Evolutionary conservation across 2,797 vertebrate genomes (phyloP).

Genomic region (Glossophaga mutica): DNA sequence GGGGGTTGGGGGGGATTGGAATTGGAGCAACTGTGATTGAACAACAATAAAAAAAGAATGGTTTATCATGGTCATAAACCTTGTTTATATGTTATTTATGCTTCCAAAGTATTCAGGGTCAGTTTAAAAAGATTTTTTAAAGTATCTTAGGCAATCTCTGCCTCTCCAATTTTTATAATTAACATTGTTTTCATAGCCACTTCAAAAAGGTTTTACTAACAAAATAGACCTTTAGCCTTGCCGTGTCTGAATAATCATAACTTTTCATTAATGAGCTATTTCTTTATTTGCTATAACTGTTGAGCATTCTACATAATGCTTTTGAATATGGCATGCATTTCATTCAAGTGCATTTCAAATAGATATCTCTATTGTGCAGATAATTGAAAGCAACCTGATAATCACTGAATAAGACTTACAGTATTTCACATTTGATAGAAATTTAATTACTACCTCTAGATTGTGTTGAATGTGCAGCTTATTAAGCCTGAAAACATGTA

Average conservation of each 20-base stretch:
- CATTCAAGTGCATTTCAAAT: not conserved
- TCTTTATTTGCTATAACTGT: not conserved
- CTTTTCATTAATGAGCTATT: not conserved
- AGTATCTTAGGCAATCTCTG: not conserved
- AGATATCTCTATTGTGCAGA: not conserved
- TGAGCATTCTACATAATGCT: not conserved
- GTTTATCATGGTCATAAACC: not conserved
- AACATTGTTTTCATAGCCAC: not conserved
- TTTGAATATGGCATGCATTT: not conserved
- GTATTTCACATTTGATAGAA: not conserved
- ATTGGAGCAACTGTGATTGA: too few species aligned
- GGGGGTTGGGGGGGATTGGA: too few species aligned
- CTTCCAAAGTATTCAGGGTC: not conserved
- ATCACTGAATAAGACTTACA: not conserved
- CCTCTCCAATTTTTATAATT: slow-evolving; percentile 24
- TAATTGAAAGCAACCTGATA: not conserved
- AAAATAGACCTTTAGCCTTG: not conserved
- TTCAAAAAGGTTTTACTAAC: slow-evolving; percentile 10
- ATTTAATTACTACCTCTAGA: not conserved
- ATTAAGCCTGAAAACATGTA: not conserved
- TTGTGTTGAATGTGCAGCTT: not conserved
- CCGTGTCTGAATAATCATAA: not conserved
- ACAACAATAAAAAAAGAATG: not conserved
- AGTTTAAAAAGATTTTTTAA: not conserved
- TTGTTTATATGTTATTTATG: not conserved